A percentile compares a stretch with the other conserved stretches of the same genome.
These are phyloP conservation scores for Papilio gigon DNA, from an alignment of 2,888 invertebrate genomes.

Conservation along the genomic window DNA sequence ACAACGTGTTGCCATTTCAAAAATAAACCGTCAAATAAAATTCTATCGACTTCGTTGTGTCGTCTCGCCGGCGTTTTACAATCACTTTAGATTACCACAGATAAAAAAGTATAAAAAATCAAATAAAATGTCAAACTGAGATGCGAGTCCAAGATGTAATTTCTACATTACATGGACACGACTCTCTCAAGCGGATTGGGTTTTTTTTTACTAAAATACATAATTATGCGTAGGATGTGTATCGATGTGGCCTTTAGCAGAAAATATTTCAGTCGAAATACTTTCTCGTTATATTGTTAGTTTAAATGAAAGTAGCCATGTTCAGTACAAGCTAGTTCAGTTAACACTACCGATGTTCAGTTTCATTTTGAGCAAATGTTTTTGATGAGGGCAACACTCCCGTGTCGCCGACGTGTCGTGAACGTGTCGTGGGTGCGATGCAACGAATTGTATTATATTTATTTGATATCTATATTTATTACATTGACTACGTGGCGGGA, in stretches of 20 bases:
- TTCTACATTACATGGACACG: background rate
- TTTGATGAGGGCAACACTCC: constrained; percentile 22
- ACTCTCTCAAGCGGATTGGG: background rate
- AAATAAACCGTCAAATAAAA: background rate
- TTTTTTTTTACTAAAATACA: background rate
- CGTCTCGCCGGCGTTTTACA: background rate
- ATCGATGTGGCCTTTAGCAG: no score
- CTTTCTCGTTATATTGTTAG: no score
- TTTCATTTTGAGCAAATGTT: constrained; percentile 29
- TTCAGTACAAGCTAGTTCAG: constrained; percentile 1
- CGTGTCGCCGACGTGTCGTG: constrained; percentile 24
- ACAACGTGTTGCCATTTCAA: background rate
- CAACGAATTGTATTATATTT: constrained; percentile 39
- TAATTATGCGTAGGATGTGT: no score
- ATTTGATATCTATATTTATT: constrained; percentile 76
- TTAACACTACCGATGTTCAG: constrained; percentile 4
- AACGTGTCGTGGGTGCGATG: constrained; percentile 44
- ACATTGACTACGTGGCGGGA: constrained; percentile 42
- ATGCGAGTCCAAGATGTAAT: background rate
- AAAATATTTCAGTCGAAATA: no score
- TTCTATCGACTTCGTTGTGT: background rate
- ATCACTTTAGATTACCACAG: background rate
- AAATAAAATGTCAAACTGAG: background rate
- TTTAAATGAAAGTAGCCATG: background rate
- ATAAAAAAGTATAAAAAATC: background rate